Evolutionary conservation across 2,113 vertebrate genomes (phyloP).

Genomic region (Pygoscelis antarcticus): DNA sequence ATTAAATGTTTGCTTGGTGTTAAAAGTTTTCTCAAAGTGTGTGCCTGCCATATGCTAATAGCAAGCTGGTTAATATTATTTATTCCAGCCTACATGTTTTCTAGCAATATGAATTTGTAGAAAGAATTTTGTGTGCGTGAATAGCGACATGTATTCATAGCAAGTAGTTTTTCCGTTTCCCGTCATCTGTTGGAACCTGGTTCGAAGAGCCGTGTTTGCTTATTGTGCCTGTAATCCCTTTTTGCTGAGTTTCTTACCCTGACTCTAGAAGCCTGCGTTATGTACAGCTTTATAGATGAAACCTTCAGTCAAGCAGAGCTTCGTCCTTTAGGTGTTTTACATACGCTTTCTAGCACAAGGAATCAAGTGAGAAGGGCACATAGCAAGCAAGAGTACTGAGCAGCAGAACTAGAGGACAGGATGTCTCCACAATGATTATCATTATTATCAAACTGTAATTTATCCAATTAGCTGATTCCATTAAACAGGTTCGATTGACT

Average conservation of each 20-base stretch:
- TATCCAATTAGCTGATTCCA: conserved; percentile 70
- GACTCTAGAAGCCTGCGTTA: not conserved
- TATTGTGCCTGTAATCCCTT: not conserved
- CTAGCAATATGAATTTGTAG: not conserved
- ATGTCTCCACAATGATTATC: conserved; percentile 37
- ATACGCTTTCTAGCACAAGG: not conserved
- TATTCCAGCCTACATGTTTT: conserved; percentile 25
- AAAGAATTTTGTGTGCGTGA: not conserved
- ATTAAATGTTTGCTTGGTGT: not conserved
- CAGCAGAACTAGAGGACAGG: not conserved
- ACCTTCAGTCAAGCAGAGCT: not conserved
- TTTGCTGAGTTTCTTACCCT: not conserved
- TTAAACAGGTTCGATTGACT: conserved; percentile 49
- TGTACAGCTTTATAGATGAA: not conserved
- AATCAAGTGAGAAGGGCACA: not conserved
- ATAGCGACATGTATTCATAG: not conserved
- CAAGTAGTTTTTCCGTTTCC: not conserved
- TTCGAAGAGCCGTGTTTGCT: not conserved
- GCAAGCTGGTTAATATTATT: conserved; percentile 24
- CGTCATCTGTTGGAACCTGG: not conserved
- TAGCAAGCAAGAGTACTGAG: not conserved
- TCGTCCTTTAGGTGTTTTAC: not conserved
- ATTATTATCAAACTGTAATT: conserved; percentile 62
- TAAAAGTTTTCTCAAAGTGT: not conserved
- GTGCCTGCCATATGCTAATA: conserved; percentile 41